Evolutionary conservation across 2,113 vertebrate species (phyloP).

Genomic region (Mionectes macconnelli): DNA sequence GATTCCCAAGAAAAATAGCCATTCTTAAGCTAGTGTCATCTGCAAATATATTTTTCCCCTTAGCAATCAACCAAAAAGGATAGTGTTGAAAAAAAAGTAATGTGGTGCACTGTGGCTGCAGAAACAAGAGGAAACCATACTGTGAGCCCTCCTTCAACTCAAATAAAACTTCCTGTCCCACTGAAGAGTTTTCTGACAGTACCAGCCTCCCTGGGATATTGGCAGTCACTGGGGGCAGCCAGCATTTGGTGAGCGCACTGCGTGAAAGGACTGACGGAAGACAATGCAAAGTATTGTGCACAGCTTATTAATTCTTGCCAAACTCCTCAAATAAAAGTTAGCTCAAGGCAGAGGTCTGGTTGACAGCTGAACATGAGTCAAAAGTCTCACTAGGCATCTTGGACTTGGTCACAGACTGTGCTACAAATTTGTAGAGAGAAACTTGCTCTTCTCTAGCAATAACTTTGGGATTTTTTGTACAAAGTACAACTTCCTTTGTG

Average conservation of each 20-base stretch:
- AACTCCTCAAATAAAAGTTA: not conserved
- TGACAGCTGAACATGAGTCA: not conserved
- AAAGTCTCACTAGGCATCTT: not conserved
- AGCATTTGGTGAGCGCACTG: accelerated
- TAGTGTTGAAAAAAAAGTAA: not conserved
- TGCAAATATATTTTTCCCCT: not conserved
- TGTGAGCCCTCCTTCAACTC: not conserved
- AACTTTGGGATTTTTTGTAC: not conserved
- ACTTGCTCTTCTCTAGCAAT: not conserved
- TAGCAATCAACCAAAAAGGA: not conserved
- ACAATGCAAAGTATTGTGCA: not conserved
- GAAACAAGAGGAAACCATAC: not conserved
- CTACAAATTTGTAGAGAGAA: not conserved
- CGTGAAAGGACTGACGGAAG: not conserved
- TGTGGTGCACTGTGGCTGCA: not conserved
- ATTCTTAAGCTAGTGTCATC: not conserved
- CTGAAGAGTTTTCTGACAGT: not conserved
- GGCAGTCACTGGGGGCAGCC: not conserved
- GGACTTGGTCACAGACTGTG: not conserved
- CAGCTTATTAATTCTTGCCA: not conserved
- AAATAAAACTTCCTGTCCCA: not conserved
- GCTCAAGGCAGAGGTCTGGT: not conserved
- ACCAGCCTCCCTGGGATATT: not conserved
- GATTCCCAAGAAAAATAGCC: not conserved
- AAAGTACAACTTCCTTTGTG: not conserved